Percentiles rank a stretch among this genome's conserved stretches.
Evolutionary conservation across 2,113 vertebrate species (phyloP).

Genomic region (Struthio camelus): DNA sequence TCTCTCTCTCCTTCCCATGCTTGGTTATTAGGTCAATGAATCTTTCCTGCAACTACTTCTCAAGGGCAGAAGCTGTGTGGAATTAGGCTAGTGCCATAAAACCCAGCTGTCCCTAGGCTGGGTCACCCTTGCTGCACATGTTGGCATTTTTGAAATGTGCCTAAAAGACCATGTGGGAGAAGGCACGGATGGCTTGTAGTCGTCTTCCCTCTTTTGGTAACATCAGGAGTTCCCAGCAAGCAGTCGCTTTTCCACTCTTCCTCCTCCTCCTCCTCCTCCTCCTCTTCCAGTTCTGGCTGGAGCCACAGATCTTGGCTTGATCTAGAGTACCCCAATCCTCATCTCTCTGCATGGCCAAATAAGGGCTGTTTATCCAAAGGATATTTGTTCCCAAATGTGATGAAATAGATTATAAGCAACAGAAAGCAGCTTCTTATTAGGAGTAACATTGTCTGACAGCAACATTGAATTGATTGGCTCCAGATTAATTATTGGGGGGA

Average conservation of each 20-base stretch:
- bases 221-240: not conserved
- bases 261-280: no score
- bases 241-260: not conserved
- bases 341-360: fast-evolving
- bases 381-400: not conserved
- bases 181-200: not conserved
- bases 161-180: no score
- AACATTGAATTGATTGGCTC: not conserved
- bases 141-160: not conserved
- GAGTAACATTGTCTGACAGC: not conserved
- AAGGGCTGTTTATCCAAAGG: not conserved
- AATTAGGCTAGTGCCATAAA: fast-evolving
- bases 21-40: not conserved
- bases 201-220: no score
- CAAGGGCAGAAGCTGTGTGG: fast-evolving
- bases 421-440: fast-evolving
- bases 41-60: not conserved
- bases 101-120: not conserved
- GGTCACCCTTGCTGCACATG: not conserved
- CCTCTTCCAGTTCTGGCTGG: no score
- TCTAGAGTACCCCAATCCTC: not conserved
- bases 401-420: not conserved
- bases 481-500: not conserved
- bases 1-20: not conserved
- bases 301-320: fast-evolving